Evolutionary conservation across 30 jellyfish, hydroid and myxozoan species (phyloP).

Genomic region (Aurelia aurita complex sp. Pacific): DNA sequence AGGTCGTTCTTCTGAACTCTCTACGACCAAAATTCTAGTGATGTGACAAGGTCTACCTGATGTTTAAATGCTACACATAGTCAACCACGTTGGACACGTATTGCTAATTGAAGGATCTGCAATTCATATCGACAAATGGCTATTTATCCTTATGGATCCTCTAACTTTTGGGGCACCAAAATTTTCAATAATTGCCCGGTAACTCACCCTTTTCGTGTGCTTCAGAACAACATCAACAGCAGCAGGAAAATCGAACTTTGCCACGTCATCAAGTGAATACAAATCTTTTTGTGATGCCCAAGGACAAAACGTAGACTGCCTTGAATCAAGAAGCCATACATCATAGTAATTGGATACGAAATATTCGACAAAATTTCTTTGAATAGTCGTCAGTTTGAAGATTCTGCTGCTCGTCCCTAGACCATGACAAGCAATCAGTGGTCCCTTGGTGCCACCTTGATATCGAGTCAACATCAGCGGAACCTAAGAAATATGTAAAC

Average conservation of each 20-base stretch:
- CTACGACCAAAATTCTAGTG: no score
- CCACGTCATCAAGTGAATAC: conserved; percentile 41
- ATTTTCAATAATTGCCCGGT: no score
- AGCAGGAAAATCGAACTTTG: conserved; percentile 28
- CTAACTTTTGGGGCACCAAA: no score
- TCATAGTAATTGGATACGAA: conserved; percentile 43
- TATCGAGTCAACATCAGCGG: conserved; percentile 51
- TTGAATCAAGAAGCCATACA: conserved; percentile 56
- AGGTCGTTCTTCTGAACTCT: no score
- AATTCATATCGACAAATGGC: no score
- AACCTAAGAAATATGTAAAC: conserved; percentile 16
- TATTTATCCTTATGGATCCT: no score
- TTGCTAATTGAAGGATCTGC: no score
- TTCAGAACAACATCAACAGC: conserved; percentile 47
- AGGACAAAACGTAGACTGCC: conserved; percentile 52
- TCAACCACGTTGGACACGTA: no score
- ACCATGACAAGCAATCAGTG: conserved; percentile 53
- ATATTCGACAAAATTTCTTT: conserved; percentile 42
- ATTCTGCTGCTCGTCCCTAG: conserved; percentile 15
- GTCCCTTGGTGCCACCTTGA: conserved; percentile 66
- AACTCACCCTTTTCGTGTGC: conserved; percentile 33
- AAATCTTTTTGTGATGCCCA: conserved; percentile 13
- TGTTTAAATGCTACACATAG: no score
- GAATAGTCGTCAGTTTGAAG: conserved; percentile 52
- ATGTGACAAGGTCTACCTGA: no score